Evolutionary conservation across 1,140 invertebrate species (phyloP).

Genomic region (Psilanteris sp.): DNA sequence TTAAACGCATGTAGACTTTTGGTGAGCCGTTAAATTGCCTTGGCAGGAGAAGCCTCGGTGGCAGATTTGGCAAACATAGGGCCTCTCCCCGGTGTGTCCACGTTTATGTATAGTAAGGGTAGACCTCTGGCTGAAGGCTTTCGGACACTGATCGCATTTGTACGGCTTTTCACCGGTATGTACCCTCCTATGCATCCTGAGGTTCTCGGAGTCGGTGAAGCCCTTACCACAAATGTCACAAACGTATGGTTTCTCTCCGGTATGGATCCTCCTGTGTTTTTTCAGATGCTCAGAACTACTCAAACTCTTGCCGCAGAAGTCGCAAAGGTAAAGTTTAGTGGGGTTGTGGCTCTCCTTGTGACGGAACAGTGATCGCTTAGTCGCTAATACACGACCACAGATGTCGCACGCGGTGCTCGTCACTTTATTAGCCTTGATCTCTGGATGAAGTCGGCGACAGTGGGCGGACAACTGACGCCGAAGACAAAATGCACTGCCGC

Average conservation of each 20-base stretch:
- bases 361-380: constrained; percentile 79
- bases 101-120: constrained; percentile 79
- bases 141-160: constrained; percentile 79
- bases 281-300: constrained; percentile 85
- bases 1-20: constrained; percentile 77
- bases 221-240: constrained; percentile 82
- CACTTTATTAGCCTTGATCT: constrained; percentile 74
- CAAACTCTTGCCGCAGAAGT: constrained; percentile 89
- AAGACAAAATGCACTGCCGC: constrained; percentile 81
- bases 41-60: constrained; percentile 79
- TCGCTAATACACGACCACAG: constrained; percentile 77
- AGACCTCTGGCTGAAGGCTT: constrained; percentile 78
- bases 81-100: constrained; percentile 81
- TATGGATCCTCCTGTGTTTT: constrained; percentile 86
- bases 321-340: constrained; percentile 83
- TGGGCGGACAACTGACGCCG: constrained; percentile 75
- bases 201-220: constrained; percentile 79
- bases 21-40: constrained; percentile 79
- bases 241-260: constrained; percentile 86
- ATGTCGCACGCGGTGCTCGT: constrained; percentile 77
- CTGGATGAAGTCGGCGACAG: constrained; percentile 72
- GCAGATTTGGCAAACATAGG: constrained; percentile 79
- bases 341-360: constrained; percentile 84
- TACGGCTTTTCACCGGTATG: constrained; percentile 82
- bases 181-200: constrained; percentile 78